A percentile compares a stretch with the other conserved stretches of the same genome.
Conservation (phyloP, 2,797 vertebrate species). For the Melanotaenia pygmaea region DNA sequence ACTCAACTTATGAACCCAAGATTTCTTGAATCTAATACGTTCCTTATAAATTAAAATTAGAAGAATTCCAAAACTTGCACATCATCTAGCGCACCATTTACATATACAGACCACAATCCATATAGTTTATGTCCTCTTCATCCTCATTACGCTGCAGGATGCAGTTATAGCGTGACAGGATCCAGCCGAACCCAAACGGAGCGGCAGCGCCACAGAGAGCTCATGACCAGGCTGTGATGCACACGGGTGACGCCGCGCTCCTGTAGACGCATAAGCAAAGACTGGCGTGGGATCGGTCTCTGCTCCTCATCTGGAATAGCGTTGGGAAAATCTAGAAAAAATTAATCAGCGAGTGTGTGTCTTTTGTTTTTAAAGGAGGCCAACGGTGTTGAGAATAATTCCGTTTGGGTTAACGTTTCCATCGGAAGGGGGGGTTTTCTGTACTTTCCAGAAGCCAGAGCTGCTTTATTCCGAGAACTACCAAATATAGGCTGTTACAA, state of each 20-base stretch:
- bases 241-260: constrained; percentile 80
- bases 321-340: constrained; percentile 62
- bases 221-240: constrained; percentile 80
- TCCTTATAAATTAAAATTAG: neutral
- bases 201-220: constrained; percentile 67
- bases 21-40: neutral
- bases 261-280: constrained; percentile 73
- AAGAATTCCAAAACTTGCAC: neutral
- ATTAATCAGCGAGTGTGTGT: constrained; percentile 35
- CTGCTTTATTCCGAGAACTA: constrained; percentile 70
- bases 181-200: constrained; percentile 51
- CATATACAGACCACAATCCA: neutral
- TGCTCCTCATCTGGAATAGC: constrained; percentile 78
- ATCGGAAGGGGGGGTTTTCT: constrained; percentile 67
- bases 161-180: constrained; percentile 60
- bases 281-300: constrained; percentile 79
- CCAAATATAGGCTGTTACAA: constrained; percentile 60
- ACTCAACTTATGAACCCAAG: neutral
- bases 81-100: constrained; percentile 1
- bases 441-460: constrained; percentile 69
- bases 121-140: neutral
- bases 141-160: constrained; percentile 58
- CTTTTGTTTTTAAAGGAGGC: constrained; percentile 30
- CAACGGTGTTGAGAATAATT: constrained; percentile 70
- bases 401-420: constrained; percentile 68